Evolutionary conservation across 1,140 invertebrate genomes (phyloP), one percentile per base, ranked within the genome.

Genomic region (Temnothorax longispinosus): DNA sequence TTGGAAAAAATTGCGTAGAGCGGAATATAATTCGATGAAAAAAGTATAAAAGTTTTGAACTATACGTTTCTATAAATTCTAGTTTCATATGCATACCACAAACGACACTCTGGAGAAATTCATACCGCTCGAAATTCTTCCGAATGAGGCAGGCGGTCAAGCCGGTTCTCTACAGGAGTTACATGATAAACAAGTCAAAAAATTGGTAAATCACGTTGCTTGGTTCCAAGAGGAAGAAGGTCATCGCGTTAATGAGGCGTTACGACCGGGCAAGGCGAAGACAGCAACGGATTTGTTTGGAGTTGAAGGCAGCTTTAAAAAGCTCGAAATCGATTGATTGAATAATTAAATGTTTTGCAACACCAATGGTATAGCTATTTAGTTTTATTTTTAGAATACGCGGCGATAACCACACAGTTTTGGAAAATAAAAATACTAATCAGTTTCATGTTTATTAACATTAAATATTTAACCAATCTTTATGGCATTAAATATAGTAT

Each of bases 271-370:
- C 1, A 97, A 97, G 89, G 96, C 96, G 6, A 97, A 97, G 92
- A 96, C 96, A 50, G 96, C 95, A 2, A 95, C 96, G 0, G 96
- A 97, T 84, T 94, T 97, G 5, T 97, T 97, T 89, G 96, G 97
- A 10, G 95, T 97, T 1, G 97, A 97, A 91, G 97, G 97, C 1
- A 97, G 96, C 21, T 97, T 97, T 88, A 97, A 97, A 91, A 97
- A 97, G 90, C 91, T 97, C 35, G 96, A 97, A 74, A 96, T 97
- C 50, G 97, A 97, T 95, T 97, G n/a, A 87, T 50, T 6, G 3
- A 58, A 38, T 21, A 74, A 74, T 62, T 11, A 35, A 6, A 64
- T 47, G 3, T 21, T 32, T 21, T 67, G 5, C 41, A n/a, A 18
- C 1, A 44, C 11, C 4, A 27, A 27, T 27, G 0, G 21, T 35